phyloP scores from a whole-genome alignment of 1,140 invertebrate species.

The Globodera rostochiensis region DNA sequence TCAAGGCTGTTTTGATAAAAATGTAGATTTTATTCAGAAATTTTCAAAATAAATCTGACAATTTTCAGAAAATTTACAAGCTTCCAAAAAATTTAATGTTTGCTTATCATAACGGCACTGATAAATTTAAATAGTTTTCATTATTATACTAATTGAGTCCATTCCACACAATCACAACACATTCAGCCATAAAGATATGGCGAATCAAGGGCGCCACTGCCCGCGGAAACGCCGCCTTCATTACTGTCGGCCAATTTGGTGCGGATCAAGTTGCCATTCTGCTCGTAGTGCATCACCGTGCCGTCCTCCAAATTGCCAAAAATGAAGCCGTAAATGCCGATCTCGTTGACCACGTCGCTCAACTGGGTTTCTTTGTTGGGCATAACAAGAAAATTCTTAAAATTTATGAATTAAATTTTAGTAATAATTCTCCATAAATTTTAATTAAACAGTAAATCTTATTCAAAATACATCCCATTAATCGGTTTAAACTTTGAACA shows the following conservation, averaged over 20 bases:
- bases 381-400: conserved; percentile 82
- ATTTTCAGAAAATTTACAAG: too few relatives aligned
- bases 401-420: conserved; percentile 46
- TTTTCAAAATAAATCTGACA: too few relatives aligned
- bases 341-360: conserved; percentile 79
- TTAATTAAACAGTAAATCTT: too few relatives aligned
- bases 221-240: conserved; percentile 89
- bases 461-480: too few relatives aligned
- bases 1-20: neutral
- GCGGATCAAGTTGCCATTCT: conserved; percentile 86
- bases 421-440: too few relatives aligned
- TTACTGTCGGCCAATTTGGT: conserved; percentile 82
- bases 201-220: conserved; percentile 81
- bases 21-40: too few relatives aligned
- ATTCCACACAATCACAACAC: too few relatives aligned
- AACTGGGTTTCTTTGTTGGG: conserved; percentile 70
- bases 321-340: conserved; percentile 88
- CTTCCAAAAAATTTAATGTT: too few relatives aligned
- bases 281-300: conserved; percentile 71
- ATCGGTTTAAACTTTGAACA: too few relatives aligned
- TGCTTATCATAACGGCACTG: too few relatives aligned
- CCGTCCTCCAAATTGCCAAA: conserved; percentile 70
- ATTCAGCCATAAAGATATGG: conserved; percentile 54
- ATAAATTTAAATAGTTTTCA: too few relatives aligned
- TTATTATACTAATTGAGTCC: too few relatives aligned